Conservation (phyloP, 2,888 invertebrate genomes). For the Alitta virens region DNA sequence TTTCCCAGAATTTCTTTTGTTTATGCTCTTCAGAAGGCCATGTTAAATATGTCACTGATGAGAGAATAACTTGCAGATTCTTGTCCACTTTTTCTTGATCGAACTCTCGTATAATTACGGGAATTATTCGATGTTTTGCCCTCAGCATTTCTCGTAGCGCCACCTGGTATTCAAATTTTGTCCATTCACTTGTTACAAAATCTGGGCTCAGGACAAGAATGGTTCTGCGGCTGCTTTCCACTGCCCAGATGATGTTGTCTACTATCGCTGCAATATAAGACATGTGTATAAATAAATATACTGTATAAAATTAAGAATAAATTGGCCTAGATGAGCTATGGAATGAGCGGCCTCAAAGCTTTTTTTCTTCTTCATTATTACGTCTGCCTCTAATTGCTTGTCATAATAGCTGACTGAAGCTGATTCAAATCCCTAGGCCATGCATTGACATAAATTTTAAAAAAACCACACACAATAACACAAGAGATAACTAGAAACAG, state of each 20-base stretch:
- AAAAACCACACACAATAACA: no score
- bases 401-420: no score
- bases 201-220: neutral
- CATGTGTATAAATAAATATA: no score
- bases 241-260: neutral
- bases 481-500: no score
- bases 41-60: neutral
- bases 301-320: no score
- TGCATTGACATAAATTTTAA: no score
- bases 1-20: neutral
- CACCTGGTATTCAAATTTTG: slow-evolving; percentile 1
- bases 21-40: neutral
- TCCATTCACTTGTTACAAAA: neutral
- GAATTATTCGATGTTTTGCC: neutral
- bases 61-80: neutral
- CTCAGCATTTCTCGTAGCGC: neutral
- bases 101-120: neutral
- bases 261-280: neutral
- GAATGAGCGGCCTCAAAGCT: no score
- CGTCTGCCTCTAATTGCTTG: no score
- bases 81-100: neutral
- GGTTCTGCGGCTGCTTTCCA: neutral
- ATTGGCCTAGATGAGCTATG: no score
- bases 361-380: no score
- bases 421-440: no score